Conservation (phyloP, 1,140 invertebrate species). For the Tetraneura akinire region DNA sequence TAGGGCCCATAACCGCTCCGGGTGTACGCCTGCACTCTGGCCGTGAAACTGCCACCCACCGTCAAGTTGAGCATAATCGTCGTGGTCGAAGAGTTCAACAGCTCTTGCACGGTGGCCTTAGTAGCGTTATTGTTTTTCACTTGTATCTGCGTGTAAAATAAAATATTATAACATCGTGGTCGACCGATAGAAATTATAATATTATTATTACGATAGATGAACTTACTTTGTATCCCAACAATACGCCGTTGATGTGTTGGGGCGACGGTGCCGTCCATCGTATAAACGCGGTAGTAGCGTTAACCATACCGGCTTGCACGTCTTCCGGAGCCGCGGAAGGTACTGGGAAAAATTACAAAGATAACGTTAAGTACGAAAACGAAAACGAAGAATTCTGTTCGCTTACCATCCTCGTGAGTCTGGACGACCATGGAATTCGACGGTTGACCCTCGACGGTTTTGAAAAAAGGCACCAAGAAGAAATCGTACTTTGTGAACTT, state of each 20-base stretch:
- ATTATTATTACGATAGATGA: slow-evolving; percentile 52
- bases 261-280: slow-evolving; percentile 79
- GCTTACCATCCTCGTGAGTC: slow-evolving; percentile 72
- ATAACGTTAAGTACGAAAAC: neutral
- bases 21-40: slow-evolving; percentile 74
- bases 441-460: slow-evolving; percentile 79
- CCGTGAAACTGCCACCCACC: slow-evolving; percentile 71
- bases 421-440: slow-evolving; percentile 72
- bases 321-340: slow-evolving; percentile 80
- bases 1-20: slow-evolving; percentile 70
- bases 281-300: slow-evolving; percentile 75
- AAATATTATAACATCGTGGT: too few species aligned
- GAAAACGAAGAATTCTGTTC: neutral
- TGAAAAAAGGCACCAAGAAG: slow-evolving; percentile 84
- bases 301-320: slow-evolving; percentile 80
- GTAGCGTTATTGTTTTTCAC: slow-evolving; percentile 67
- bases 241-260: slow-evolving; percentile 77
- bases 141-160: too few species aligned
- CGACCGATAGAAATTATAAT: neutral
- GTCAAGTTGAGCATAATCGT: slow-evolving; percentile 73
- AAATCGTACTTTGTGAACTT: slow-evolving; percentile 87
- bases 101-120: slow-evolving; percentile 70
- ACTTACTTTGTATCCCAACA: slow-evolving; percentile 79
- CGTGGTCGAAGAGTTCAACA: slow-evolving; percentile 72
- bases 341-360: slow-evolving; percentile 59